These are phyloP conservation scores for Eubucco bourcierii DNA, from an alignment of 2,113 vertebrate species.

Conservation along the genomic window DNA sequence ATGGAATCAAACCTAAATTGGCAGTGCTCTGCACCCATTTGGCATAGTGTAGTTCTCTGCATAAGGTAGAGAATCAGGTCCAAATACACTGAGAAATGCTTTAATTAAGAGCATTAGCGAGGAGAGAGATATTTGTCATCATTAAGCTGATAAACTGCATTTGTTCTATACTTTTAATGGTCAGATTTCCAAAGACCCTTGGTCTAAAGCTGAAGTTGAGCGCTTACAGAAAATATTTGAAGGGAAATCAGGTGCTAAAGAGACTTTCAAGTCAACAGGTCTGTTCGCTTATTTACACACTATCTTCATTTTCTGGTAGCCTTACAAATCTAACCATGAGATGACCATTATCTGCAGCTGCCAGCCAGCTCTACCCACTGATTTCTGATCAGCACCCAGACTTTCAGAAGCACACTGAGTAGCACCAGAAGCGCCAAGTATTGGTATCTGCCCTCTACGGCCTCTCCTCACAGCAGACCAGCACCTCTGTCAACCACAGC, in stretches of 20 bases:
- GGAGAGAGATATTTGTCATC: background rate
- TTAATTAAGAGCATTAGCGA: slow-evolving; percentile 46
- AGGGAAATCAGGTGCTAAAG: background rate
- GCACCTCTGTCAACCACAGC: background rate
- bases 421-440: background rate
- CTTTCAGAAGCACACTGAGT: background rate
- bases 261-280: background rate
- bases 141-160: background rate
- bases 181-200: background rate
- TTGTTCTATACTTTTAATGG: background rate
- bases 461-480: background rate
- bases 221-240: background rate
- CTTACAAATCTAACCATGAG: background rate
- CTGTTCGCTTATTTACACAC: background rate
- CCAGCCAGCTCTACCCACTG: background rate
- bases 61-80: slow-evolving; percentile 58
- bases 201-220: background rate
- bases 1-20: slow-evolving; percentile 60
- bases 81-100: slow-evolving; percentile 50
- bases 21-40: slow-evolving; percentile 49
- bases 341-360: background rate
- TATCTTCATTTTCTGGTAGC: background rate
- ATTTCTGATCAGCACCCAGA: background rate
- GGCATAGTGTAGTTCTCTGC: slow-evolving; percentile 20
- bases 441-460: background rate